Evolutionary conservation across 1,140 invertebrate species (phyloP).

Genomic region (Teleopsis dalmanni): DNA sequence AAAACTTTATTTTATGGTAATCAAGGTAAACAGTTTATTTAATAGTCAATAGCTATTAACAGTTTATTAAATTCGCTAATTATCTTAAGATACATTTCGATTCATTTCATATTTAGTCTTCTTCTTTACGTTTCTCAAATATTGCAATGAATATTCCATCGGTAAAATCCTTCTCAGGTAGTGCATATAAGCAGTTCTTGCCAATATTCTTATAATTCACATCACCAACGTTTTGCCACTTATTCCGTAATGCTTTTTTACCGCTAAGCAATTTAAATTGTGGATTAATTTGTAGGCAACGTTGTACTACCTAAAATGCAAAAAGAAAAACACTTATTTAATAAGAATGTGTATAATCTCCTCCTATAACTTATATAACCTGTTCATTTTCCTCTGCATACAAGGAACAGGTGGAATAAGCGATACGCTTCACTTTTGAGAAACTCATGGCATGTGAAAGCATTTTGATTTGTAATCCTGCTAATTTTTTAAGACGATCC

Average conservation of each 20-base stretch:
- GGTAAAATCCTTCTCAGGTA: constrained; percentile 65
- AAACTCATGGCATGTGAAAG: constrained; percentile 81
- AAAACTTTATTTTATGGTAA: no score
- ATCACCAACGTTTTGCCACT: constrained; percentile 63
- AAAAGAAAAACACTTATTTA: neutral
- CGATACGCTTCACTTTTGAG: constrained; percentile 72
- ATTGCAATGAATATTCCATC: constrained; percentile 93
- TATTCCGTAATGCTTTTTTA: constrained; percentile 51
- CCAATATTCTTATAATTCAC: constrained; percentile 53
- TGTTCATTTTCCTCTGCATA: constrained; percentile 87
- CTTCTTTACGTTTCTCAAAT: constrained; percentile 51
- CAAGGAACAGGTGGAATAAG: constrained; percentile 94
- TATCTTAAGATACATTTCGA: neutral
- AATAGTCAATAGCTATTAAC: no score
- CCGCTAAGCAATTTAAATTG: constrained; percentile 57
- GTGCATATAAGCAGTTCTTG: constrained; percentile 71
- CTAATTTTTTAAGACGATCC: constrained; percentile 59
- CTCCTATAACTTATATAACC: no score
- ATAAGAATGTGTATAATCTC: neutral
- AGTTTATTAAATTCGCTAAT: no score
- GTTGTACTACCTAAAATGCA: constrained; percentile 23
- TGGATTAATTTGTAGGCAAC: constrained; percentile 51
- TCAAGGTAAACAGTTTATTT: no score
- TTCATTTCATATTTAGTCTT: neutral
- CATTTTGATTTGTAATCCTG: constrained; percentile 76